phyloP scores from a whole-genome alignment of 1,140 invertebrate species.

The Drosophila insularis region DNA sequence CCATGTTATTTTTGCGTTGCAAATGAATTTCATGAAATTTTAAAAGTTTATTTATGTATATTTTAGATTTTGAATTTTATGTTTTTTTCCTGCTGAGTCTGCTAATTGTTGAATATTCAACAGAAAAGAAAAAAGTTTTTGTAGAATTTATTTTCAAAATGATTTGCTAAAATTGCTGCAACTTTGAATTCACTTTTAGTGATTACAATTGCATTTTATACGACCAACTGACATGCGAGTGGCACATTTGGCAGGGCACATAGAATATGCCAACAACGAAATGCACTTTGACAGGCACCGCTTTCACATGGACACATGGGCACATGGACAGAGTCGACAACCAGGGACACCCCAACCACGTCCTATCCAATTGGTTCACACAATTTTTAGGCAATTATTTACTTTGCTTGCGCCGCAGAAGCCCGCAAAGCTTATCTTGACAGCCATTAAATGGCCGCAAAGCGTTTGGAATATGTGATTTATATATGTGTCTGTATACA shows the following conservation, averaged over 20 bases:
- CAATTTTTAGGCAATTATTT: slow-evolving; percentile 75
- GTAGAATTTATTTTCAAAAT: slow-evolving; percentile 27
- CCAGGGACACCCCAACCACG: not conserved
- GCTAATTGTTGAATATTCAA: slow-evolving; percentile 4
- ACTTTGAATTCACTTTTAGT: slow-evolving; percentile 18
- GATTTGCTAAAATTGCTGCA: slow-evolving; percentile 23
- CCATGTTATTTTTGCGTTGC: no score
- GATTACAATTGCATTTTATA: slow-evolving; percentile 27
- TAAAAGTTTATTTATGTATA: not conserved
- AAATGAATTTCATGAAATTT: not conserved
- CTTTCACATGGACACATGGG: slow-evolving; percentile 5
- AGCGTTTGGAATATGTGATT: slow-evolving; percentile 70
- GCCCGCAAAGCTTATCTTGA: slow-evolving; percentile 69
- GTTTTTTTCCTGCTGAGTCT: not conserved
- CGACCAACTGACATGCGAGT: slow-evolving; percentile 28
- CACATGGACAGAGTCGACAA: not conserved
- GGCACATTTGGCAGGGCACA: slow-evolving; percentile 22
- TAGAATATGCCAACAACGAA: slow-evolving; percentile 34
- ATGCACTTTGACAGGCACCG: slow-evolving; percentile 55
- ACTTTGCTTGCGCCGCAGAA: slow-evolving; percentile 43
- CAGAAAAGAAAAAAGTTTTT: not conserved
- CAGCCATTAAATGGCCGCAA: slow-evolving; percentile 76
- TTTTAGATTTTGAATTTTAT: not conserved
- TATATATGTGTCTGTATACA: slow-evolving; percentile 41
- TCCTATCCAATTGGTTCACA: slow-evolving; percentile 33